Evolutionary conservation across 2,113 vertebrate genomes (phyloP).

Genomic region (Ciconia stormi): DNA sequence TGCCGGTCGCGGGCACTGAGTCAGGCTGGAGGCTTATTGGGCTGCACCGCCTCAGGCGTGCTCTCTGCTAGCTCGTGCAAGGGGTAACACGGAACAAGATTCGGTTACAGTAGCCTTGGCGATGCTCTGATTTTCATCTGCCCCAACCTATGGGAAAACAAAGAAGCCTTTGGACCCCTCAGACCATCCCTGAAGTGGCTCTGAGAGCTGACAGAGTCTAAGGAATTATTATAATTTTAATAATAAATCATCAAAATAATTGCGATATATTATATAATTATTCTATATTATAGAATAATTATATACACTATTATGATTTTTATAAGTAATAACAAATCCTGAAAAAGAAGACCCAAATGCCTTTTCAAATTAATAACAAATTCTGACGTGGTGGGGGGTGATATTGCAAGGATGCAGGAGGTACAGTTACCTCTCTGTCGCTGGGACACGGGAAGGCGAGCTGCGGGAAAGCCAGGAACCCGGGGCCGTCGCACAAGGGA

Average conservation of each 20-base stretch:
- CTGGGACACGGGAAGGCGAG: neutral
- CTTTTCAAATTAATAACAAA: neutral
- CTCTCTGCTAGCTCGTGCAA: neutral
- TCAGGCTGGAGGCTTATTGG: neutral
- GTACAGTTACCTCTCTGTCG: too few species aligned
- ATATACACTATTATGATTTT: neutral
- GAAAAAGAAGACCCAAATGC: neutral
- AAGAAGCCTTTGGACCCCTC: neutral
- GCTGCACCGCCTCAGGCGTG: neutral
- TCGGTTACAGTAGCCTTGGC: neutral
- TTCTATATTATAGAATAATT: neutral
- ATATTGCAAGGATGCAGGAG: neutral
- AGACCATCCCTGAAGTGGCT: neutral
- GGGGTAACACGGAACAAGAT: neutral
- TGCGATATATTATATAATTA: neutral
- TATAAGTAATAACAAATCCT: neutral
- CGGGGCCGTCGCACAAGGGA: fast-evolving
- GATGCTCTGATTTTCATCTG: neutral
- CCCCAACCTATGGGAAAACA: neutral
- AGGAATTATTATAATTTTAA: neutral
- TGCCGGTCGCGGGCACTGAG: fast-evolving
- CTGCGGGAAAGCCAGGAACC: neutral
- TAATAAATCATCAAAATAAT: neutral
- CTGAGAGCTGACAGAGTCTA: neutral
- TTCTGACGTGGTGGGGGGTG: fast-evolving